Evolutionary conservation across 2,113 vertebrate species (phyloP).

Genomic region (Cyprichromis sp.): DNA sequence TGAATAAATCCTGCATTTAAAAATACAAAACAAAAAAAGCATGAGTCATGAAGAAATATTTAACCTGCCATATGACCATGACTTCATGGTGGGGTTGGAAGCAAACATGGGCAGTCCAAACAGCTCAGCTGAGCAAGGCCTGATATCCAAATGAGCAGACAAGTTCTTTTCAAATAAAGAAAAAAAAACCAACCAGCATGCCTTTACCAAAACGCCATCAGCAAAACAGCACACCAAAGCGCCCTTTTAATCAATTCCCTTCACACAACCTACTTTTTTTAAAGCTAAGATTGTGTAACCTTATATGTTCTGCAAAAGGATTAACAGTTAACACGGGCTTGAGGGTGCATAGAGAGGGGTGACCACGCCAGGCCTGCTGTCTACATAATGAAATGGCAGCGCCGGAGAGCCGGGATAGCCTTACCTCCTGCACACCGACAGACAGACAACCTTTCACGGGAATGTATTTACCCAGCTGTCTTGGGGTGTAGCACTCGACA

Average conservation of each 20-base stretch:
- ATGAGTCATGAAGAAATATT: background rate
- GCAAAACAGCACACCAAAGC: background rate
- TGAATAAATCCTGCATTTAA: background rate
- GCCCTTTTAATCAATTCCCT: background rate
- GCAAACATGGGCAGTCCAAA: constrained; percentile 17
- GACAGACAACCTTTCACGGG: background rate
- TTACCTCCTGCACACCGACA: background rate
- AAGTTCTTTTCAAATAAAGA: background rate
- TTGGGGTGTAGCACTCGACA: background rate
- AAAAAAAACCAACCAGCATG: background rate
- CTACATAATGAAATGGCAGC: constrained; percentile 51
- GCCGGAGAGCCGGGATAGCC: constrained; percentile 3
- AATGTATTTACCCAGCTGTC: constrained; percentile 15
- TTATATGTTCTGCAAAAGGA: constrained; percentile 15
- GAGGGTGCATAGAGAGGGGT: constrained; percentile 36
- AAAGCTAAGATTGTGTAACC: background rate
- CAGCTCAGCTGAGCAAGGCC: constrained; percentile 56
- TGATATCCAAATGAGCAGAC: constrained; percentile 13
- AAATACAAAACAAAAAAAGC: background rate
- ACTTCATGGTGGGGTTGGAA: constrained; percentile 22
- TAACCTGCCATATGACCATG: background rate
- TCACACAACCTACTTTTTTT: background rate
- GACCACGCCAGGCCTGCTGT: constrained; percentile 62
- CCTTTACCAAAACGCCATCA: background rate
- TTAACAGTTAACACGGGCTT: constrained; percentile 43